These are phyloP conservation scores for Cisticola juncidis DNA, from an alignment of 2,113 vertebrate genomes.

Conservation along the genomic window DNA sequence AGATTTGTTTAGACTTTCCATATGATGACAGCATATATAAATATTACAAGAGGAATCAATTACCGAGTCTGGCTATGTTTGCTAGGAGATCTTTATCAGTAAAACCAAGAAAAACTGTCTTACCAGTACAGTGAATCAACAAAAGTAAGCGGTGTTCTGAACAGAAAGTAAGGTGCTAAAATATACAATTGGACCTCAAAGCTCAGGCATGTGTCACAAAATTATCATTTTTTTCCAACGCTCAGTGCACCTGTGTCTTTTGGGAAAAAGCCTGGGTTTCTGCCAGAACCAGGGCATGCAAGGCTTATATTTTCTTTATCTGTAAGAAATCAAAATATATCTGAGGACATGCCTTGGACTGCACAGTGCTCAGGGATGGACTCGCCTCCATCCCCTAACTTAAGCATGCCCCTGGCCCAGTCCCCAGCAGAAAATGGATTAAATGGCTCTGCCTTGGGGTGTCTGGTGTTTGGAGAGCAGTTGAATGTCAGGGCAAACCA, in stretches of 20 bases:
- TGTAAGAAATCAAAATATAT: not conserved
- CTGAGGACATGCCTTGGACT: not conserved
- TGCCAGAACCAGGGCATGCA: not conserved
- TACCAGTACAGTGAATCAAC: not conserved
- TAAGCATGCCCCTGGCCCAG: fast-evolving
- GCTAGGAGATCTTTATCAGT: not conserved
- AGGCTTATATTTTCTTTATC: not conserved
- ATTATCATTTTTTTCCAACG: not conserved
- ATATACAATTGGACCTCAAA: not conserved
- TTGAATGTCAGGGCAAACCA: not conserved
- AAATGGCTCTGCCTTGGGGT: not conserved
- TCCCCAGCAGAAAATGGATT: not conserved
- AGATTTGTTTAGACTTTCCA: not conserved
- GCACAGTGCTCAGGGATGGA: not conserved
- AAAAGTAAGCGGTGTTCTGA: not conserved
- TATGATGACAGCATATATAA: not conserved
- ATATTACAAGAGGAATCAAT: not conserved
- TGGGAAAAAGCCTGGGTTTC: not conserved
- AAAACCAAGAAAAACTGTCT: not conserved
- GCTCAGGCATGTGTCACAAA: not conserved
- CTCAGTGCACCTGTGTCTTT: not conserved
- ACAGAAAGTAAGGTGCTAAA: not conserved
- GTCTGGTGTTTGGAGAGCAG: not conserved
- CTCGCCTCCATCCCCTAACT: not conserved
- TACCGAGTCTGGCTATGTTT: not conserved